A percentile compares a stretch with the other conserved stretches of the same genome.
Conservation (phyloP, 2,888 invertebrate genomes). For the Rotaria sp. region DNA sequence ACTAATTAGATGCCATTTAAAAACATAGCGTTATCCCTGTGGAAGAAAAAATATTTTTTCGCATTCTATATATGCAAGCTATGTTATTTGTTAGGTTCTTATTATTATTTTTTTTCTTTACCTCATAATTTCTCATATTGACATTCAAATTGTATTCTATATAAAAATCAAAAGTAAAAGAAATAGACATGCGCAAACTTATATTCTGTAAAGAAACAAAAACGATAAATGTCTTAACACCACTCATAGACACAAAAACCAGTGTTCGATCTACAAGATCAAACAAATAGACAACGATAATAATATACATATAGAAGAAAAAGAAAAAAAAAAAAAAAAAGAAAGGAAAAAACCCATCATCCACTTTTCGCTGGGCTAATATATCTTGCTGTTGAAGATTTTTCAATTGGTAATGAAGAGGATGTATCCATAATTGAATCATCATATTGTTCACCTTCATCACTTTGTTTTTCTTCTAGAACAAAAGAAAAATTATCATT, state of each 20-base stretch:
- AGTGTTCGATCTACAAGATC: background rate
- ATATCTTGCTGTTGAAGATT: slow-evolving; percentile 12
- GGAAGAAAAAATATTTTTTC: no score
- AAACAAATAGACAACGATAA: background rate
- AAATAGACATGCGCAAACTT: background rate
- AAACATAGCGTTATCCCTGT: no score
- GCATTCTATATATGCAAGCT: no score
- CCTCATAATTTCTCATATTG: no score
- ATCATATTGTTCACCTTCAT: background rate
- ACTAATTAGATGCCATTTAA: no score
- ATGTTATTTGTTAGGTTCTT: no score
- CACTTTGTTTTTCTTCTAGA: slow-evolving; percentile 17
- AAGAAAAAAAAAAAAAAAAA: background rate
- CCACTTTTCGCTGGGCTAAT: slow-evolving; percentile 8
- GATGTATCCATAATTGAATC: background rate
- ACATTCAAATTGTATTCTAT: no score
- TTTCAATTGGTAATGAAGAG: background rate
- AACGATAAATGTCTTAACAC: background rate
- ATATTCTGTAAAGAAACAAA: background rate
- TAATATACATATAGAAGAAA: background rate
- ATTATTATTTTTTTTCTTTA: no score
- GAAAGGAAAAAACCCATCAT: background rate
- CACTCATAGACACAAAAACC: background rate
- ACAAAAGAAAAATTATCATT: background rate
- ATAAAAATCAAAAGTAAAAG: background rate